Base-by-base conservation (phyloP, 2,888 invertebrate genomes). In the Leucophora obtusa region DNA sequence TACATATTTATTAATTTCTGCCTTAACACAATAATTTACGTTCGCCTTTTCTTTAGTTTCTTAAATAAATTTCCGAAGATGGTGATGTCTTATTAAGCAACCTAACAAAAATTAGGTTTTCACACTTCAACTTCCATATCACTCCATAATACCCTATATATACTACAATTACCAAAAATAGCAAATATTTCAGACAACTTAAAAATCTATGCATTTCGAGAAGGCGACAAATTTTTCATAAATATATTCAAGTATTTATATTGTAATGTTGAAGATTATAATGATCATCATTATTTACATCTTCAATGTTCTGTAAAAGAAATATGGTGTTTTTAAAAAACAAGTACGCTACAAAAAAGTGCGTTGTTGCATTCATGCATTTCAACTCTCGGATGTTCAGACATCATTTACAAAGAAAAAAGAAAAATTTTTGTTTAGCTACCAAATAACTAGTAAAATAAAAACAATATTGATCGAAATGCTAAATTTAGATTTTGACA, bases 351-450 rank as follows among this genome's bases (percentile, higher is more conserved):
- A 18, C 63, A 1, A 58, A 51, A 65, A 73, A 79, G 68, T 79
- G 79, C 66, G 79, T 75, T 75, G 58, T 79, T 75, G 70, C 71
- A 69, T 73, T 73, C 73, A 77, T 54, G 65, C 76, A 65, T 60
- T 65, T 18, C n/a, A 11, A 5, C 47, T 47, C 47, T 47, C 51
- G 35, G 8, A 24, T 50, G 21, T 50, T 24, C 47, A 43, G 43
- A 47, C 43, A 38, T 51, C 4, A 38, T 38, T 38, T 38, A 38
- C 3, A 33, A 10, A 18, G n/a, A 6, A 35, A 7, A 54, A 14
- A 6, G 24, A 7, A 54, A 14, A 21, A n/a, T n/a, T 21, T 63
- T 43, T 2, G 54, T 14, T 21, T 70, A 14, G 28, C 28, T 28
- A 28, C 28, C 10, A 43, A 68, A 70, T 6, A 28, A 4, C 38